phyloP scores from a whole-genome alignment of 2,113 vertebrate genomes.

The Spea bombifrons region DNA sequence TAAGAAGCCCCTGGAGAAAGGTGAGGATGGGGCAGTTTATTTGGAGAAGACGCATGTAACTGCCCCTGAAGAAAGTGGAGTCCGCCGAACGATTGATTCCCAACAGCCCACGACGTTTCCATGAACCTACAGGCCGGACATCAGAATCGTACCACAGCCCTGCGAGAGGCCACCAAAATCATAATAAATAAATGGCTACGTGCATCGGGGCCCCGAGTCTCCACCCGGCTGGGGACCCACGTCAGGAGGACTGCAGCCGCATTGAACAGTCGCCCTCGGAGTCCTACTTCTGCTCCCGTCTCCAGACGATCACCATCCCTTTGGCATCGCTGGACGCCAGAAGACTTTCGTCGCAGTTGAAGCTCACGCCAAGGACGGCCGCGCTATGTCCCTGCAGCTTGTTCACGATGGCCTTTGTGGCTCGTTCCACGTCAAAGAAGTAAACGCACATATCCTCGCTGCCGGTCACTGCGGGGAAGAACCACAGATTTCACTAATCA shows the following conservation, averaged over 20 bases:
- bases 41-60: no score
- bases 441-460: slow-evolving; percentile 90
- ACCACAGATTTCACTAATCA: background rate
- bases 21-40: no score
- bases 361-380: slow-evolving; percentile 86
- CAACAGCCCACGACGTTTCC: no score
- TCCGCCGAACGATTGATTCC: no score
- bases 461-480: slow-evolving; percentile 75
- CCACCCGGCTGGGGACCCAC: no score
- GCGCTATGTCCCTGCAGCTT: slow-evolving; percentile 90
- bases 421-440: slow-evolving; percentile 90
- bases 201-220: no score
- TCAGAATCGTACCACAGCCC: no score
- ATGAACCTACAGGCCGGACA: no score
- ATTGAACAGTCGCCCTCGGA: background rate
- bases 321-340: slow-evolving; percentile 87
- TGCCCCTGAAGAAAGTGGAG: no score
- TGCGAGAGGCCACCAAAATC: no score
- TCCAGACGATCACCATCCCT: slow-evolving; percentile 94
- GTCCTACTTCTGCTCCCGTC: slow-evolving; percentile 83
- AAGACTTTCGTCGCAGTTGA: slow-evolving; percentile 94
- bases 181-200: no score
- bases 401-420: slow-evolving; percentile 89
- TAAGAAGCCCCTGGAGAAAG: no score
- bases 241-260: background rate